Conservation (phyloP, 2,113 vertebrate genomes). For the Zonotrichia leucophrys region DNA sequence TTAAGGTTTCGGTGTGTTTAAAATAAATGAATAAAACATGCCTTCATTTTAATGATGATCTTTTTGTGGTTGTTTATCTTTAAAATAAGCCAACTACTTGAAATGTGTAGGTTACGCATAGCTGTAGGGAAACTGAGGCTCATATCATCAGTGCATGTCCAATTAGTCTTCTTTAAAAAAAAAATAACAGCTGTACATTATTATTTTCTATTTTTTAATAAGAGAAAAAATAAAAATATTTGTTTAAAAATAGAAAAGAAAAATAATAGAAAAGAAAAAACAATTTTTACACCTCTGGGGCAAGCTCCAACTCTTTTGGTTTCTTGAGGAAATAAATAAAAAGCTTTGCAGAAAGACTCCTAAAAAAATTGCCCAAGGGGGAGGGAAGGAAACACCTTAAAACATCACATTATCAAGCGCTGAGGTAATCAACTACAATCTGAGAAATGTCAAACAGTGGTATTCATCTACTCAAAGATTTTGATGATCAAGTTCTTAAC, state of each 20-base stretch:
- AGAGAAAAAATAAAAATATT: not conserved
- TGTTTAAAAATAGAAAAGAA: not conserved
- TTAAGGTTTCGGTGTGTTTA: not conserved
- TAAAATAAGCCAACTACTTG: slow-evolving; percentile 45
- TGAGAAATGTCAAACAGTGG: slow-evolving; percentile 72
- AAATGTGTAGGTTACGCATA: not conserved
- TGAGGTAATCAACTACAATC: slow-evolving; percentile 64
- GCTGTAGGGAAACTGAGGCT: slow-evolving; percentile 10
- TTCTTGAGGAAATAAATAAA: slow-evolving; percentile 28
- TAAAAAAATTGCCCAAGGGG: slow-evolving; percentile 32
- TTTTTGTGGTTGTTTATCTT: slow-evolving; percentile 2
- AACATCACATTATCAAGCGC: slow-evolving; percentile 37
- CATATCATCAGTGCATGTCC: not conserved
- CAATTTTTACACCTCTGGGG: not conserved
- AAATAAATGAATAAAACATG: slow-evolving; percentile 44
- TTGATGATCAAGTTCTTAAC: slow-evolving; percentile 62
- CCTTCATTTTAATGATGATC: slow-evolving; percentile 33
- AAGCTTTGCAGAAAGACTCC: not conserved
- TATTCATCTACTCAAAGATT: slow-evolving; percentile 53
- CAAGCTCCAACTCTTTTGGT: not conserved
- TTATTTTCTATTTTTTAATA: not conserved
- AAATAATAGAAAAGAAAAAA: not conserved
- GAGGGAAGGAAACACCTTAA: slow-evolving; percentile 58
- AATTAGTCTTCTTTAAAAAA: not conserved
- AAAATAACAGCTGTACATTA: not conserved